Evolutionary conservation across 2,888 invertebrate species (phyloP).

Genomic region (Apodemia zela): DNA sequence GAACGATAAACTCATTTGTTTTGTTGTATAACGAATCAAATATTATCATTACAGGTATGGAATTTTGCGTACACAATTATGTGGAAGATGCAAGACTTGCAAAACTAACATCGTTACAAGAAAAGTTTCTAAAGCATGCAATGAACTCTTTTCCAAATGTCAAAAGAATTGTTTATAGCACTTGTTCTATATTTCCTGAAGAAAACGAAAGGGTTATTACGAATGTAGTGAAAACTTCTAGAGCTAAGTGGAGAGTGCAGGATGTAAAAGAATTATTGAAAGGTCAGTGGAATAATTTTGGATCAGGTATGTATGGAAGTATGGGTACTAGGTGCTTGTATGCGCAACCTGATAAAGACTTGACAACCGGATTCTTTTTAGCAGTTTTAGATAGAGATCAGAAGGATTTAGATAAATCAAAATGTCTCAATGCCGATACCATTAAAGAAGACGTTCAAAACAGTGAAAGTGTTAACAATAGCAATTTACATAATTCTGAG

Average conservation of each 20-base stretch:
- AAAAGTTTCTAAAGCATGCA: constrained; percentile 91
- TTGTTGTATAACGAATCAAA: background rate
- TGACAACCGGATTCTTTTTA: constrained; percentile 97
- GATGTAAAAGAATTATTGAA: constrained; percentile 81
- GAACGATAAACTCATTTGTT: background rate
- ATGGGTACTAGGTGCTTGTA: constrained; percentile 89
- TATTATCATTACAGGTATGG: constrained; percentile 51
- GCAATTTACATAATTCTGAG: constrained; percentile 18
- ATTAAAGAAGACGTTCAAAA: constrained; percentile 15
- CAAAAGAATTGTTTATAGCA: constrained; percentile 95
- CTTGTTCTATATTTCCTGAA: constrained; percentile 93
- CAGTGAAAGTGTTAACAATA: constrained; percentile 23
- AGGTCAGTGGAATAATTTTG: constrained; percentile 85
- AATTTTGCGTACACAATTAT: constrained; percentile 65
- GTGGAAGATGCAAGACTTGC: constrained; percentile 77
- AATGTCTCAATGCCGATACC: background rate
- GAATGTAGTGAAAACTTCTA: constrained; percentile 81
- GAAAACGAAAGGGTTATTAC: constrained; percentile 96
- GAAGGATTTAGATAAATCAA: constrained; percentile 54
- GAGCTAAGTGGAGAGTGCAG: constrained; percentile 82
- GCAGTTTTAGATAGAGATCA: constrained; percentile 89
- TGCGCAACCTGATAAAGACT: constrained; percentile 86
- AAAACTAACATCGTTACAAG: constrained; percentile 89
- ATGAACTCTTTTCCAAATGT: constrained; percentile 90
- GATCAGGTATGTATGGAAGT: constrained; percentile 82